These are phyloP conservation scores for Enteromius unitaeniatus DNA, from an alignment of 2,797 vertebrate genomes.

Conservation along the genomic window DNA sequence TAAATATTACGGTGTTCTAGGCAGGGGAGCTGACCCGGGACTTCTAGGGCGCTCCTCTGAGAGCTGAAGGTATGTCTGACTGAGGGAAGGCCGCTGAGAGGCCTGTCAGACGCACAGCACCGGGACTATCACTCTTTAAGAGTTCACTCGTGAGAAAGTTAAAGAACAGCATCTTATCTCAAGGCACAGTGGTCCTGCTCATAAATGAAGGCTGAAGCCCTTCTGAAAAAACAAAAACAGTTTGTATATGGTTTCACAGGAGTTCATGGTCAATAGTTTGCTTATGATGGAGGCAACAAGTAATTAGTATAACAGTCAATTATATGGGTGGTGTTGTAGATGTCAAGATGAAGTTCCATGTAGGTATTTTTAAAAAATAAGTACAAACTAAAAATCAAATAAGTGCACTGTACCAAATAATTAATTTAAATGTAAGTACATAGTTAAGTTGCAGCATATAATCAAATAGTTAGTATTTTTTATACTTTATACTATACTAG, in stretches of 20 bases:
- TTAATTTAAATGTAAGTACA: too few relatives aligned
- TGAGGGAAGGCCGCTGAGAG: background rate
- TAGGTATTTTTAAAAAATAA: too few relatives aligned
- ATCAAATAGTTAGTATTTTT: too few relatives aligned
- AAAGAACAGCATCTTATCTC: background rate
- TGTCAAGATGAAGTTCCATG: too few relatives aligned
- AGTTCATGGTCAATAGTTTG: background rate
- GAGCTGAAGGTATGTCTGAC: background rate
- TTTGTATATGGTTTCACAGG: background rate
- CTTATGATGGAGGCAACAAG: background rate
- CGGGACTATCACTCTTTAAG: constrained; percentile 12
- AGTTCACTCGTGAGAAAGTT: background rate
- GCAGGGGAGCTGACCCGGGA: background rate
- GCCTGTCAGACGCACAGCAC: background rate
- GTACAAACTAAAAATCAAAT: too few relatives aligned
- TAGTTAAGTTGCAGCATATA: too few relatives aligned
- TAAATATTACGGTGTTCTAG: constrained; percentile 20
- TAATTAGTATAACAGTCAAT: background rate
- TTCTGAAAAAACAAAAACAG: background rate
- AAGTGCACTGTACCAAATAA: too few relatives aligned
- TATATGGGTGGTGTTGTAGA: too few relatives aligned
- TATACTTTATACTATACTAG: too few relatives aligned
- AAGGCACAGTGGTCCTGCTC: background rate
- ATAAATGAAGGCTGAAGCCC: background rate
- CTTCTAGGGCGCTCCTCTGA: background rate